Percentiles rank a stretch among this genome's conserved stretches.
Evolutionary conservation across 2,888 invertebrate species (phyloP).

Genomic region (Emmelina monodactyla): DNA sequence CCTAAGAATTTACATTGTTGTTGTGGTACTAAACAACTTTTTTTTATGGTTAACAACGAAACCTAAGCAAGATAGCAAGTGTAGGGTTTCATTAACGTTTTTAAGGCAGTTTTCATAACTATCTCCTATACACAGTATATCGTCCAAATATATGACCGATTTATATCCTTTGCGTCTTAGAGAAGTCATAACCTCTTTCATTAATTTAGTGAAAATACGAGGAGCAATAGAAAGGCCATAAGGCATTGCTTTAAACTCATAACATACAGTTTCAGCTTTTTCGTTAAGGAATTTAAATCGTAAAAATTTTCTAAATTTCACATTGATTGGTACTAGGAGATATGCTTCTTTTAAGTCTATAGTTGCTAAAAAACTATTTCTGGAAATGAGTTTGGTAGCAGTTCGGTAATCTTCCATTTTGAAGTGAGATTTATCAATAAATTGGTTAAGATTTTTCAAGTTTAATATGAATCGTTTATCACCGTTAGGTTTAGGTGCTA

Average conservation of each 20-base stretch:
- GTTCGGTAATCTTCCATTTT: constrained; percentile 2
- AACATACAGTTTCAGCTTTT: background rate
- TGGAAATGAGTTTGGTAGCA: background rate
- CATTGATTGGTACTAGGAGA: background rate
- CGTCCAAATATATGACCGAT: background rate
- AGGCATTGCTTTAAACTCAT: constrained; percentile 10
- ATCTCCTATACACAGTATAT: background rate
- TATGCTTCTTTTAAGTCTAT: background rate
- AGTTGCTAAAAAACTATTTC: constrained; percentile 2
- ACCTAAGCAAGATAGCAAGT: background rate
- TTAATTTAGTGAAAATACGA: background rate
- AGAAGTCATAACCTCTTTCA: background rate
- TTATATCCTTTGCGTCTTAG: background rate
- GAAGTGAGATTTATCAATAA: too few relatives aligned
- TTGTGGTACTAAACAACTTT: too few relatives aligned
- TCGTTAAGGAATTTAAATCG: constrained; percentile 1
- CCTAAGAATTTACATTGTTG: background rate
- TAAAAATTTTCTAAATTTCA: background rate
- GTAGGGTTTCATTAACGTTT: background rate
- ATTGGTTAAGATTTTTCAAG: background rate
- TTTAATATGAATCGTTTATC: background rate
- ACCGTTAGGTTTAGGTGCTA: background rate
- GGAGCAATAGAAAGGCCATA: constrained; percentile 6
- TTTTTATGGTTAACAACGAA: background rate
- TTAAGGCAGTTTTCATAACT: background rate